Evolutionary conservation across 92 coral and sea anemone species (phyloP).

Genomic region (Hydrozoanthus gracilis): DNA sequence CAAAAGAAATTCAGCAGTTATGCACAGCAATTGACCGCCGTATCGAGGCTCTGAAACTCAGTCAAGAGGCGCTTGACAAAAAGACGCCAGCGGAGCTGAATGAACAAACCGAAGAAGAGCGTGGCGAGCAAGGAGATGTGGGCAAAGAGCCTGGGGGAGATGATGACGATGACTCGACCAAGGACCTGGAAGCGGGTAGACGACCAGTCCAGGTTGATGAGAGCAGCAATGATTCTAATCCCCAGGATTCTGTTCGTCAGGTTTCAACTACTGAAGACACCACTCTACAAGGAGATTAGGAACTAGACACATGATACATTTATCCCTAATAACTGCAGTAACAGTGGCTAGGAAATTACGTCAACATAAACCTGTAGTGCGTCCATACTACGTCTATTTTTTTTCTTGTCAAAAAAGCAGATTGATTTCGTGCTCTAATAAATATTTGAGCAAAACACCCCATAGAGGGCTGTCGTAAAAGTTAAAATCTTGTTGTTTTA

Average conservation of each 20-base stretch:
- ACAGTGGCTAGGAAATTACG: neutral
- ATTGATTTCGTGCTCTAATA: no score
- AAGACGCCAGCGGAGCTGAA: conserved; percentile 23
- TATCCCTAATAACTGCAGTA: neutral
- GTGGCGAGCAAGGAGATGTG: conserved; percentile 60
- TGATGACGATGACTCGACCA: conserved; percentile 54
- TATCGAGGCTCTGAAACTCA: conserved; percentile 86
- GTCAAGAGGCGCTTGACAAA: conserved; percentile 60
- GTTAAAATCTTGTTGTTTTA: no score
- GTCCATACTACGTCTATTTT: no score
- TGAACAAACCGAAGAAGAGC: conserved; percentile 55
- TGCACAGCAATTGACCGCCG: conserved; percentile 97
- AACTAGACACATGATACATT: neutral
- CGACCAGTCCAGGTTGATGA: conserved; percentile 56
- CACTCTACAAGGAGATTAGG: conserved; percentile 61
- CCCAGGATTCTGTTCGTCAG: conserved; percentile 46
- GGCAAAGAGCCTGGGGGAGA: conserved; percentile 66
- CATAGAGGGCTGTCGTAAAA: no score
- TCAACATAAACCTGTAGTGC: no score
- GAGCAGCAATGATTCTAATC: conserved; percentile 72
- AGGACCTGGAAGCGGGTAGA: conserved; percentile 50
- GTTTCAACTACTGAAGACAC: conserved; percentile 50
- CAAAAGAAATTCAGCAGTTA: conserved; percentile 88
- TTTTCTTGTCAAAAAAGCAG: no score
- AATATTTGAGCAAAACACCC: no score